phyloP scores from a whole-genome alignment of 2,113 vertebrate species.

The Pristiophorus japonicus region DNA sequence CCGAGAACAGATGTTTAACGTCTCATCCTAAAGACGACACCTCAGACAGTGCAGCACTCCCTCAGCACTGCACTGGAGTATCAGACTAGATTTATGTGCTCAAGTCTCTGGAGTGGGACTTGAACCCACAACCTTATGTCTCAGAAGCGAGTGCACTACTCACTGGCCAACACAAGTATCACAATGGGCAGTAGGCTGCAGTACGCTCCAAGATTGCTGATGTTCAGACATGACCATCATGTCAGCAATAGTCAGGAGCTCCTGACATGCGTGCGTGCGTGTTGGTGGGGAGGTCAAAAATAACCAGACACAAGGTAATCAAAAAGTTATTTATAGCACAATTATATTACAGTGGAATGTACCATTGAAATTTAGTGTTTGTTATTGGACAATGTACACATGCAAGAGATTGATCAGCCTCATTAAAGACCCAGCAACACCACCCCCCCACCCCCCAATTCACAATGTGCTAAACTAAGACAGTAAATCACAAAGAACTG shows the following conservation, averaged over 20 bases:
- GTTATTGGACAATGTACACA: constrained; percentile 12
- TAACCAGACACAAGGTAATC: neutral
- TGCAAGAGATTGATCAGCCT: neutral
- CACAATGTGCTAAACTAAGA: constrained; percentile 1
- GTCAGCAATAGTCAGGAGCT: neutral
- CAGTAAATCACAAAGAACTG: neutral
- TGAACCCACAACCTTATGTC: no score
- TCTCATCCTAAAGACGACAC: no score
- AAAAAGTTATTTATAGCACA: constrained; percentile 31
- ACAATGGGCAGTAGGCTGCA: neutral
- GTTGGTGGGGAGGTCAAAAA: neutral
- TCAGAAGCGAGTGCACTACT: no score
- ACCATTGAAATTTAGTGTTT: constrained; percentile 16
- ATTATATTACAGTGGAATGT: constrained; percentile 27
- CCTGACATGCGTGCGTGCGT: neutral
- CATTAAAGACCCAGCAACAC: neutral
- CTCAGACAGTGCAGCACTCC: no score
- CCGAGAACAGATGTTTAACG: no score
- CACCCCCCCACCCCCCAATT: neutral
- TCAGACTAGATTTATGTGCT: no score
- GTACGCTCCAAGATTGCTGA: no score
- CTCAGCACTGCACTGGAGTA: no score
- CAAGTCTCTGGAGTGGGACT: no score
- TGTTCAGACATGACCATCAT: neutral
- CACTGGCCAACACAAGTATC: no score